Conservation (phyloP, 2,797 vertebrate genomes). For the Perodicticus potto region DNA sequence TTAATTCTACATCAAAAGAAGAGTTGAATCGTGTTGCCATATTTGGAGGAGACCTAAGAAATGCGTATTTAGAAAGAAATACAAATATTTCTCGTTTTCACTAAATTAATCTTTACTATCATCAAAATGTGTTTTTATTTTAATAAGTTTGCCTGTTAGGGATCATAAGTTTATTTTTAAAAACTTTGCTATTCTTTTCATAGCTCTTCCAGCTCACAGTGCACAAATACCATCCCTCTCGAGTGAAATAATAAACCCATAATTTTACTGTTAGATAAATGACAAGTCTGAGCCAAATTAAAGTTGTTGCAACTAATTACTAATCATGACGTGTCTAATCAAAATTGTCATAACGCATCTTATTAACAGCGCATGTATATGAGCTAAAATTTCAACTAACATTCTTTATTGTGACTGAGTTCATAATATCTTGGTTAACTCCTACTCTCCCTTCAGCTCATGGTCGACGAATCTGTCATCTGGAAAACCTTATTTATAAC, state of each 20-base stretch:
- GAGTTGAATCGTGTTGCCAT: not conserved
- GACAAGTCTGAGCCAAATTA: slow-evolving; percentile 12
- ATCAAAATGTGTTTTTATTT: not conserved
- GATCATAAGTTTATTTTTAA: not conserved
- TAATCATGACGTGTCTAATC: slow-evolving; percentile 32
- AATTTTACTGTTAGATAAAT: slow-evolving; percentile 51
- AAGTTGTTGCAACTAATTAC: slow-evolving; percentile 49
- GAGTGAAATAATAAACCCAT: slow-evolving; percentile 29
- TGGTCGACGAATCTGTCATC: not conserved
- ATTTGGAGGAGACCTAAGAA: slow-evolving; percentile 13
- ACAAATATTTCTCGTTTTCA: not conserved
- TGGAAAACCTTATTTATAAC: not conserved
- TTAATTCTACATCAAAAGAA: slow-evolving; percentile 39
- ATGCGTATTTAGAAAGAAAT: slow-evolving; percentile 34
- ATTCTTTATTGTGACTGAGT: not conserved
- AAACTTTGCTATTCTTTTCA: not conserved
- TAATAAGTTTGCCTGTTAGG: not conserved
- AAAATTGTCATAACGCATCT: slow-evolving; percentile 40
- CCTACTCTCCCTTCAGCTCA: not conserved
- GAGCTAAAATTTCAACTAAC: slow-evolving; percentile 43
- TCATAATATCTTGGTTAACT: not conserved
- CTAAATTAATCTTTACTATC: not conserved
- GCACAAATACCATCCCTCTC: not conserved
- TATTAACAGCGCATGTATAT: not conserved
- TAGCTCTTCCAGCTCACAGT: not conserved